Evolutionary conservation across 2,888 invertebrate genomes (phyloP), one percentile per base, ranked within the genome.

Genomic region (Eupithecia tripunctaria): DNA sequence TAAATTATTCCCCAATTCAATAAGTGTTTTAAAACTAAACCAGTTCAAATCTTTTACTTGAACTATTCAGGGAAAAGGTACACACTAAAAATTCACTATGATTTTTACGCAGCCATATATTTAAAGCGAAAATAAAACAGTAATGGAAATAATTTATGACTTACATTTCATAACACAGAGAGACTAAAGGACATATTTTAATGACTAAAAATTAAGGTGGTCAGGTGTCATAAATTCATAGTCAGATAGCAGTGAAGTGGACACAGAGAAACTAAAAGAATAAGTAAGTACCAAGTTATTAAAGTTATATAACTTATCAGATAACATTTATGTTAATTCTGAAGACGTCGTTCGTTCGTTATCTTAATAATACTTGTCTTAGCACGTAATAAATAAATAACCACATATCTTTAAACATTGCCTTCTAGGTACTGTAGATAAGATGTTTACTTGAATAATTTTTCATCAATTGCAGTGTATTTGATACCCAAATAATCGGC

Each of bases 401-500:
- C 56, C 18, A 38, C 59, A 70, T 65, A 68, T 56, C 60, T 71
- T 36, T 32, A 70, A 43, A 68, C 59, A 76, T 70, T 65, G 43
- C 66, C 47, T 65, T 73, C 62, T 67, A 77, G 74, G 66, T 68
- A 78, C 43, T n/a, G 68, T 67, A 43, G 41, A 3, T 59, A n/a
- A n/a, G 70, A 66, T 70, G 59, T 73, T 80, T 80, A 84, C 75
- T 86, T 82, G 71, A 84, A 84, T 70, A 82, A 69, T 67, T 85
- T 87, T 47, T 80, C 85, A 80, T 86, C 84, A 27, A 89, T 72
- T 73, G 88, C 85, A 67, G 77, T 75, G 38, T 80, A 78, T 74
- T 86, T 85, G 36, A 88, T 80, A 51, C 87, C 91, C 71, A 89
- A 86, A 80, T 88, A 89, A 67, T 89, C 82, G 0, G 88, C 84